phyloP scores from a whole-genome alignment of 2,888 invertebrate genomes.

The Homarus gammarus region DNA sequence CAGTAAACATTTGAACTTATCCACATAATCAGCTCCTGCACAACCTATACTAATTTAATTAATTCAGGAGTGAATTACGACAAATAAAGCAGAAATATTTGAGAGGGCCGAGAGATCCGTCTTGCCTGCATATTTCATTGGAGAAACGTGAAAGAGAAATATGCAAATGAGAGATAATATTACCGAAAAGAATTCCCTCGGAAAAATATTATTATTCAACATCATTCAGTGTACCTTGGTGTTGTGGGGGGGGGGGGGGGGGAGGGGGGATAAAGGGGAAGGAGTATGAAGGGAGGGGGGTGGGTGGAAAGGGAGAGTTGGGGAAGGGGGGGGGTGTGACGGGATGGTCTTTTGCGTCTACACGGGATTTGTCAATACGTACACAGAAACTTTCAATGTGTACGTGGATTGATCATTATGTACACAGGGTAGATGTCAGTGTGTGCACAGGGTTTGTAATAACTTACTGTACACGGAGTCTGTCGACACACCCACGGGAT shows the following conservation, averaged over 20 bases:
- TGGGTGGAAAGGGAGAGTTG: not conserved
- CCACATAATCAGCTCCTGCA: not conserved
- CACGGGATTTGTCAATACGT: no score
- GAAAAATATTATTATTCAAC: not conserved
- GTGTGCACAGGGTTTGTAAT: not conserved
- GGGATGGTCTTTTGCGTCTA: not conserved
- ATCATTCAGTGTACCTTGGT: not conserved
- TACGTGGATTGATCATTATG: no score
- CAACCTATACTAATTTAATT: not conserved
- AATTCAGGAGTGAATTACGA: not conserved
- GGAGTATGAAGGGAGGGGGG: not conserved
- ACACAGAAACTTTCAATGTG: no score
- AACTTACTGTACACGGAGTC: no score
- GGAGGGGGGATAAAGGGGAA: not conserved
- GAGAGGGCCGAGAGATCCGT: not conserved
- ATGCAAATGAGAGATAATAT: not conserved
- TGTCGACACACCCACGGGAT: no score
- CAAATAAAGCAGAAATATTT: no score
- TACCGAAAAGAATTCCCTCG: not conserved
- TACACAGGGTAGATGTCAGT: no score
- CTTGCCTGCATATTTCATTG: slow-evolving; percentile 5
- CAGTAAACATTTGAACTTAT: not conserved
- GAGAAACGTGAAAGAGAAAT: not conserved
- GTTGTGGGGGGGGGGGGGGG: not conserved
- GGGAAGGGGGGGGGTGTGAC: not conserved